These are phyloP conservation scores for Piezodorus guildinii DNA, from an alignment of 1,140 invertebrate species.

Conservation along the genomic window DNA sequence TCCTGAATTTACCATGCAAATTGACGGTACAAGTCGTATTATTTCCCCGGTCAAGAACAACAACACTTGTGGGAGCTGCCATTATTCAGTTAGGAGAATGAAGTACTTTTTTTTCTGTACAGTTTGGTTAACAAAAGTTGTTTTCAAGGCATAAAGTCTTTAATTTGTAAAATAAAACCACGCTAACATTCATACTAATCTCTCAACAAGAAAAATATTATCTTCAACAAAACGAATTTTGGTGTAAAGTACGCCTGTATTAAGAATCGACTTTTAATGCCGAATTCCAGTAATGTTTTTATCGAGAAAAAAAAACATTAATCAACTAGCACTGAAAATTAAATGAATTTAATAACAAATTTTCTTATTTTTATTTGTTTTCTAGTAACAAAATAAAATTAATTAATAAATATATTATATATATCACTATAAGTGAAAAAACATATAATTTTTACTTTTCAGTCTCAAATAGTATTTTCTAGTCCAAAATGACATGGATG, in stretches of 20 bases:
- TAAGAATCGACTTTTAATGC: constrained; percentile 3
- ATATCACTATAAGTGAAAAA: too few relatives aligned
- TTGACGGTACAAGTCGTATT: constrained; percentile 89
- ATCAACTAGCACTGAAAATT: too few relatives aligned
- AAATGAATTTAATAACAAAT: too few relatives aligned
- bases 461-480: too few relatives aligned
- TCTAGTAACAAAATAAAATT: too few relatives aligned
- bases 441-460: too few relatives aligned
- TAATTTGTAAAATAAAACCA: background rate
- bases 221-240: constrained; percentile 5
- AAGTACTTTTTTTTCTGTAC: background rate
- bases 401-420: too few relatives aligned
- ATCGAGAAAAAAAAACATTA: constrained; percentile 1
- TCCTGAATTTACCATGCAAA: constrained; percentile 51
- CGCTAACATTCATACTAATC: background rate
- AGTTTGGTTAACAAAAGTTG: background rate
- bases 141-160: background rate
- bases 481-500: too few relatives aligned
- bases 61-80: constrained; percentile 47
- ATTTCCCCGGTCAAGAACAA: constrained; percentile 82
- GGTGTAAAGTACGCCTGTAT: constrained; percentile 7
- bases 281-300: background rate
- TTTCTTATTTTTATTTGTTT: too few relatives aligned
- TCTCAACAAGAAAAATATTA: background rate
- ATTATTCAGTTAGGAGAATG: background rate